Evolutionary conservation across 2,797 vertebrate species (phyloP), one percentile per base, ranked within the genome.

Genomic region (Gobio occitaniae): DNA sequence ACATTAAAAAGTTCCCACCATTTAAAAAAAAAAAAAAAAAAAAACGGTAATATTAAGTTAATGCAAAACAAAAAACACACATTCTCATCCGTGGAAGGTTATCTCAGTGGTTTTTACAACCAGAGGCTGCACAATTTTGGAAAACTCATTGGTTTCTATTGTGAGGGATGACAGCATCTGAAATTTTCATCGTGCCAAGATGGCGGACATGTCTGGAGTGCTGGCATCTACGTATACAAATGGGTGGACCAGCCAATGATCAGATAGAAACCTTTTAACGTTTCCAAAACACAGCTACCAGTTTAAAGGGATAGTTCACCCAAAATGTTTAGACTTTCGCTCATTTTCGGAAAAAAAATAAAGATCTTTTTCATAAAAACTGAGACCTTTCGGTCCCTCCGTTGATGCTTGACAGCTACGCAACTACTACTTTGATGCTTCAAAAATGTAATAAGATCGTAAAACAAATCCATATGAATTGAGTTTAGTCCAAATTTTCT

Each of bases 171-270:
- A 59, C 2, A 1, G 13, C 61, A 29, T 63, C 25, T 29, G n/a
- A 63, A 63, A 52, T 17, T 16, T 17, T 52, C 16, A 52, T 1
- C 0, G 1, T 52, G 17, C 50, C 15, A 63, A 63, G 12, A 29
- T 63, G 4, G 11, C 1, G 0, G n/a, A n/a, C 9, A 0, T 61
- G 11, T 63, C n/a, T 29, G 11, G 59, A 6, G 0, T 1, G 12
- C 6, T 7, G 25, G 6, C 12, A 65, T 65, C 13, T 15, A 29
- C 6, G 6, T 17, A 17, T 17, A 17, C 4, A 52, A 16, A 29
- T 29, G 2, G 59, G 5, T 12, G 5, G 48, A 36, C 48, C 29
- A 54, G 29, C 10, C 17, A 13, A 21, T 38, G 19, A 7, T 54
- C 50, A 13, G 17, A 3, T 12, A 54, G 29, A 75, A 36, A 54